Percentiles rank a stretch among this genome's conserved stretches.
Conservation (phyloP, 2,113 vertebrate genomes). For the Cavia porcellus region DNA sequence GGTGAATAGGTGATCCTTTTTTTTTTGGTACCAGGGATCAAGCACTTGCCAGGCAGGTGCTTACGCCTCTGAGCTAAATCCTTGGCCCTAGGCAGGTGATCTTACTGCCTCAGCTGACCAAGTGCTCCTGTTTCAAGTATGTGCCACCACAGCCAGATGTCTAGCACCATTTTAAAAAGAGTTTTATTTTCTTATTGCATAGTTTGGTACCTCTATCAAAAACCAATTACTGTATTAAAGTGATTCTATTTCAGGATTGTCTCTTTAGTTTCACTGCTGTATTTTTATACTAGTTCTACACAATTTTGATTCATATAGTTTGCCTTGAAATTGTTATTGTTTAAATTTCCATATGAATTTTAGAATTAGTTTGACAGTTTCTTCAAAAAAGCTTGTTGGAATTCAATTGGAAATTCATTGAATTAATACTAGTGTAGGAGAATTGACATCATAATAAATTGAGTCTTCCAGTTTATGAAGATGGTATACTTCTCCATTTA, state of each 20-base stretch:
- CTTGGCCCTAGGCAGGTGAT: not conserved
- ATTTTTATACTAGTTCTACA: not conserved
- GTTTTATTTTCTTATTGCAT: not conserved
- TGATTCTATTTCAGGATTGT: conserved; percentile 26
- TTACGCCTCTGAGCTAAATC: no score
- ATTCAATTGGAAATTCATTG: not conserved
- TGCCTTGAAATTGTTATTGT: conserved; percentile 5
- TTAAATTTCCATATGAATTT: conserved; percentile 40
- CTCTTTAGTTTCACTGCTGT: not conserved
- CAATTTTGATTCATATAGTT: conserved; percentile 21
- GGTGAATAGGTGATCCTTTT: no score
- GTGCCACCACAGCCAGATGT: not conserved
- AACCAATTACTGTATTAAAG: not conserved
- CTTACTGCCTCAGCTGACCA: not conserved
- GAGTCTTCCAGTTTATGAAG: not conserved
- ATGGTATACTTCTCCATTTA: not conserved
- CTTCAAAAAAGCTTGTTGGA: not conserved
- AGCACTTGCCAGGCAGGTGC: no score
- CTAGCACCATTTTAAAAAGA: not conserved
- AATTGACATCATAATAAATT: not conserved
- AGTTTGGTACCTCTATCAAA: not conserved
- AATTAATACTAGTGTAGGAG: not conserved
- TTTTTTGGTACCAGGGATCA: not conserved
- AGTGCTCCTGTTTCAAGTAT: not conserved
- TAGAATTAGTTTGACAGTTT: conserved; percentile 24